Evolutionary conservation across 2,113 vertebrate species (phyloP).

Genomic region (Archilochus colubris): DNA sequence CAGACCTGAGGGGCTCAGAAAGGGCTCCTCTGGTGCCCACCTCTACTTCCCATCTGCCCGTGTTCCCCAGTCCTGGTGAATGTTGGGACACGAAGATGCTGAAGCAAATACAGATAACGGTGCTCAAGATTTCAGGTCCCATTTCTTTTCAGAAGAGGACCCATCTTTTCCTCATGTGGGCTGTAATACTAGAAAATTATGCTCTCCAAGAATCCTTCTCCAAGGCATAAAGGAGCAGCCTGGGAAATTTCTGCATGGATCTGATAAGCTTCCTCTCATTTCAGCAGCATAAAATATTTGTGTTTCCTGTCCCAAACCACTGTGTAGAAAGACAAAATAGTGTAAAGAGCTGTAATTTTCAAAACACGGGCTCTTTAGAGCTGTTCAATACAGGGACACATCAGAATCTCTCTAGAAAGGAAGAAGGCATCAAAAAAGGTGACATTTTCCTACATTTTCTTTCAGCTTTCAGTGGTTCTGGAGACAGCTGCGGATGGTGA

Average conservation of each 20-base stretch:
- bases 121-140: not conserved
- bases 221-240: not conserved
- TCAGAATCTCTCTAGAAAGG: not conserved
- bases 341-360: not conserved
- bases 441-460: not conserved
- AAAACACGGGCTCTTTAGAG: not conserved
- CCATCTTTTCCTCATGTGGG: not conserved
- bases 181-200: not conserved
- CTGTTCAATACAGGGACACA: not conserved
- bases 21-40: not conserved
- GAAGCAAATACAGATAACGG: not conserved
- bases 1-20: not conserved
- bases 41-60: not conserved
- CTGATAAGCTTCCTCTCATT: not conserved
- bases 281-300: slow-evolving; percentile 12
- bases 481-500: not conserved
- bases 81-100: not conserved
- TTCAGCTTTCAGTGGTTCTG: not conserved
- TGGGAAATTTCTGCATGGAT: not conserved
- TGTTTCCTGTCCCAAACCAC: not conserved
- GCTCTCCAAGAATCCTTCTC: not conserved
- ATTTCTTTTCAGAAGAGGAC: not conserved
- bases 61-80: not conserved
- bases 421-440: not conserved
- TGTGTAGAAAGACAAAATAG: not conserved